Base-by-base conservation (phyloP, 2,888 invertebrate species). In the Didymodactylos carnosus region DNA sequence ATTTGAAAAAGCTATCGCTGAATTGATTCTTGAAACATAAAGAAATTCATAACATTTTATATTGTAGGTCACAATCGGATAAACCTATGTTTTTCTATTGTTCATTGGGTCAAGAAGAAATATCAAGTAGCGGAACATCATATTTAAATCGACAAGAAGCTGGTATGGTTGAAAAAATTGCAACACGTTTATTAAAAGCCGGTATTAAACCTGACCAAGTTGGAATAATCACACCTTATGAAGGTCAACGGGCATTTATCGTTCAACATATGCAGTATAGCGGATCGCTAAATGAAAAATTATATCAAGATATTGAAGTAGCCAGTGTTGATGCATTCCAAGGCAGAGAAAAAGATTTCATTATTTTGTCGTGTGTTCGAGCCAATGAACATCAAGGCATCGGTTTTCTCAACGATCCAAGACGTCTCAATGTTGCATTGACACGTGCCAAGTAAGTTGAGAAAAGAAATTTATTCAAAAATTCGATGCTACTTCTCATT, bases 271-370 rank as follows among this genome's bases (percentile, higher is more conserved):
- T 98, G 95, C 95, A 97, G 83, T 94, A 94, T 82, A 95, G 94
- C 82, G 98, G 98, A 16, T 91, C 94, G 16, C 85, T 99, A 73
- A 94, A 97, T 82, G 90, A 93, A 46, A 95, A 95, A 81, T 86
- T 98, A 0, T 99, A 99, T 82, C 84, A 85, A 81, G 95, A 97
- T 82, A 94, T 99, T 73, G 98, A 99, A 85, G 95, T 99, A 0
- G 98, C 97, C 13, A 95, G 94, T 84, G 98, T 99, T 5, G 98
- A 99, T 83, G 98, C 98, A 0, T 99, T 99, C 83, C 95, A 97
- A 84, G 98, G 98, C 0, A 87, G 98, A 71, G 98, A 99, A 82
- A 99, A 99, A 81, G 98, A 99, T 81, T 91, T 97, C 75, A 98
- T 99, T 78, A 94, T 99, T 73, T 91, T 99, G 90, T 95, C 95